Base-by-base conservation (phyloP, 2,113 vertebrate species). In the Tringa solitaria region DNA sequence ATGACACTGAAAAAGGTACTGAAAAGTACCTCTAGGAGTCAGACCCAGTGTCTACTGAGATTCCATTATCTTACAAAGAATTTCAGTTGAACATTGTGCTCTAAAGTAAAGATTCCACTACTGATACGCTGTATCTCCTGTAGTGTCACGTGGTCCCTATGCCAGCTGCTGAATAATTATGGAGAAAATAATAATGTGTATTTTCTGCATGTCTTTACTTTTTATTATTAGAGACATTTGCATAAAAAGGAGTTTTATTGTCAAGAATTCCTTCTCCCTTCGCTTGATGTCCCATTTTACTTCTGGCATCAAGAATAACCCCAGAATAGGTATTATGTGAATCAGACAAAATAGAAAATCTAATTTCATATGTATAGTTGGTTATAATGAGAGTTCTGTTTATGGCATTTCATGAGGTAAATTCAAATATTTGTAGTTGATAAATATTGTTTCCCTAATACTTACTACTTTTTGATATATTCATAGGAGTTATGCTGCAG, bases 401-500 rank as follows among this genome's bases (percentile, higher is more conserved):
- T 56, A 48, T 87, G 48, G 20, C 6, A 51, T 68, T 75, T 85
- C 2, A 7, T 45, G 21, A 41, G 10, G 27, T 64, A 70, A 75
- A 46, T 41, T 14, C 24, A 56, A 61, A 24, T 84, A 23, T 45
- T 85, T 81, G 15, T 76, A 50, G 32, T 3, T 59, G 27, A 70
- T 61, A 93, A 70, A 46, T 84, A 39, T 35, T n/a, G 33, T 81
- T 87, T 86, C 10, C 13, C 4, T 76, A 77, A 53, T 89, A 16
- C 56, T 56, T 61, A 37, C 15, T 73, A 4, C 4, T 19, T 90
- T 85, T 83, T 84, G 56, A 6, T 90, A 90, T 92, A 59, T 92
- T 95, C 9, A 9, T 86, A 99, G 99, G 97, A 97, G 98, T 97
- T 96, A 99, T 98, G 98, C 98, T 98, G 93, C 98, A 97, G 95